These are phyloP conservation scores for Petaurus breviceps DNA, from an alignment of 2,113 vertebrate genomes.

Conservation along the genomic window DNA sequence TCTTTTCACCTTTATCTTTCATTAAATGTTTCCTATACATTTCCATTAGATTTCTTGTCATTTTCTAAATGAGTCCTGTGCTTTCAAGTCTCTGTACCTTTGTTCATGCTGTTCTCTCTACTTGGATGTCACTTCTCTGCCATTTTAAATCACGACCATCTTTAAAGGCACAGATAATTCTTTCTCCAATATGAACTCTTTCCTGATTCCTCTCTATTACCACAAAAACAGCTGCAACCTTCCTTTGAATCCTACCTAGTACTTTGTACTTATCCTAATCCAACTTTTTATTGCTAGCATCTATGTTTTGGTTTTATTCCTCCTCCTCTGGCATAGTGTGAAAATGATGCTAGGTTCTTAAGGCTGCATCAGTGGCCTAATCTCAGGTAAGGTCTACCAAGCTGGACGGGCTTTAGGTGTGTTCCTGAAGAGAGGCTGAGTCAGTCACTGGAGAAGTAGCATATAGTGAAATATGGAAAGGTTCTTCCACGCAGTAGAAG, in stretches of 20 bases:
- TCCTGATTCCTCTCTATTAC: neutral
- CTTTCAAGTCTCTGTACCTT: neutral
- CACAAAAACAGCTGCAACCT: neutral
- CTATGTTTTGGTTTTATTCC: neutral
- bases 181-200: neutral
- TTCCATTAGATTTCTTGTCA: neutral
- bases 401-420: neutral
- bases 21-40: neutral
- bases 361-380: neutral
- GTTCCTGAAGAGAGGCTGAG: neutral
- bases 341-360: neutral
- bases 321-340: neutral
- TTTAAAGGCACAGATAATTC: neutral
- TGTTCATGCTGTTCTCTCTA: neutral
- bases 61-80: neutral
- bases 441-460: neutral
- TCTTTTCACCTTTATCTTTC: neutral
- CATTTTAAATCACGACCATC: neutral
- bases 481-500: neutral
- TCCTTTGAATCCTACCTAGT: neutral
- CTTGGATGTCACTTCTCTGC: neutral
- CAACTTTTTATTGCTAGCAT: neutral
- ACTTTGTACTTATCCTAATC: neutral
- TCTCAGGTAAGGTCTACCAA: neutral
- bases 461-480: neutral